Evolutionary conservation across 2,797 vertebrate genomes (phyloP).

Genomic region (Melanotaenia nigrans): DNA sequence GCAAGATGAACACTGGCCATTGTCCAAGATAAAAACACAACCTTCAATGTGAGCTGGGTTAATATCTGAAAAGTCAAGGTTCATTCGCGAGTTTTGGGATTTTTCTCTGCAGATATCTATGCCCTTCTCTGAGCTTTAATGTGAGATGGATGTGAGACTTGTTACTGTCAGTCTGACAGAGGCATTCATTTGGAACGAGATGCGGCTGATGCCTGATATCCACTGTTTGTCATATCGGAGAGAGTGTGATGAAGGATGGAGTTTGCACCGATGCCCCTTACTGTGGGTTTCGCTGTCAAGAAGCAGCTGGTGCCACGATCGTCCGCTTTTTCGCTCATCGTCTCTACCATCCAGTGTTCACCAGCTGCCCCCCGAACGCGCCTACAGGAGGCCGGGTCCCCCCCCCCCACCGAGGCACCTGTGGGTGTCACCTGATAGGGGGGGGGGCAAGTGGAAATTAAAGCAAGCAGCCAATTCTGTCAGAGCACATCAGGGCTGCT

Average conservation of each 20-base stretch:
- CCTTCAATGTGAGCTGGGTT: constrained; percentile 54
- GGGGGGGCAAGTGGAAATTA: constrained; percentile 81
- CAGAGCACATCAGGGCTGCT: constrained; percentile 79
- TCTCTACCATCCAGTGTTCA: constrained; percentile 47
- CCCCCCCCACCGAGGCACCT: constrained; percentile 77
- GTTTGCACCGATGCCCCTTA: constrained; percentile 44
- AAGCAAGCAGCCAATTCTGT: constrained; percentile 84
- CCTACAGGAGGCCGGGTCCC: constrained; percentile 67
- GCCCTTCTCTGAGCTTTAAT: constrained; percentile 46
- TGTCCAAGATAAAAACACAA: constrained; percentile 65
- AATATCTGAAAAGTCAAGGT: constrained; percentile 73
- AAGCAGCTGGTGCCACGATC: constrained; percentile 75
- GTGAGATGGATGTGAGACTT: constrained; percentile 11
- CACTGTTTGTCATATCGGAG: constrained; percentile 30
- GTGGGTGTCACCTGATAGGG: constrained; percentile 84
- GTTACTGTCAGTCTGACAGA: constrained; percentile 18
- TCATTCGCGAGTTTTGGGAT: constrained; percentile 47
- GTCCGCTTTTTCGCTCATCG: constrained; percentile 40
- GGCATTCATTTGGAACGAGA: constrained; percentile 42
- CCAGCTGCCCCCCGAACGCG: constrained; percentile 54
- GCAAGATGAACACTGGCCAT: constrained; percentile 62
- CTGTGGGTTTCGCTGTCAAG: constrained; percentile 61
- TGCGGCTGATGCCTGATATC: constrained; percentile 50
- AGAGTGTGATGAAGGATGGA: constrained; percentile 43
- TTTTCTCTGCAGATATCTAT: constrained; percentile 66